Conservation (phyloP, 2,113 vertebrate genomes). For the Silurus asotus region DNA sequence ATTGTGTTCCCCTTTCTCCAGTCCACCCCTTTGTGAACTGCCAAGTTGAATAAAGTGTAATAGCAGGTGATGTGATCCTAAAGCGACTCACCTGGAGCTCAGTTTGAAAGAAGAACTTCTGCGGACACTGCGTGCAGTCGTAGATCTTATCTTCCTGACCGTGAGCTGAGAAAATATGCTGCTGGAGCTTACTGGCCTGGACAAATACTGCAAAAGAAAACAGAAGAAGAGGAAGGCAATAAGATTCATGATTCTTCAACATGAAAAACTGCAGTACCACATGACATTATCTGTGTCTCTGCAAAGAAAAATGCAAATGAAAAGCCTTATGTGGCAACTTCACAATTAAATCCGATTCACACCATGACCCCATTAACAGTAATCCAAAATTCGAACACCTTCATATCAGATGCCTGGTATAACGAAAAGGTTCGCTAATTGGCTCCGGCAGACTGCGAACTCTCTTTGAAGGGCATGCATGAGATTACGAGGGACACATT, state of each 20-base stretch:
- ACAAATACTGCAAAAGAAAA: conserved; percentile 86
- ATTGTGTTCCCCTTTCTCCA: neutral
- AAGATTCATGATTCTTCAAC: neutral
- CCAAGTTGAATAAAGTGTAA: neutral
- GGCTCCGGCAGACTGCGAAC: neutral
- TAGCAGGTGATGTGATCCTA: neutral
- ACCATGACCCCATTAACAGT: neutral
- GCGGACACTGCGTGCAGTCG: conserved; percentile 97
- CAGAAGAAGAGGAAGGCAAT: neutral
- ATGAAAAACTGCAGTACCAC: neutral
- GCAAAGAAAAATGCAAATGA: neutral
- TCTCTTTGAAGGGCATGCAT: neutral
- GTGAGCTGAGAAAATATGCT: conserved; percentile 98
- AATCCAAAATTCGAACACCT: neutral
- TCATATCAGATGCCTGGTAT: conserved; percentile 7
- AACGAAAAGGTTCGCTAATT: neutral
- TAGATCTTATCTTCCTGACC: conserved; percentile 99
- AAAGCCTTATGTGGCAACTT: neutral
- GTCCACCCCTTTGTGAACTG: neutral
- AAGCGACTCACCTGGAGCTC: conserved; percentile 90
- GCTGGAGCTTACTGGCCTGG: conserved; percentile 98
- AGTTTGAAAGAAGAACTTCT: conserved; percentile 99
- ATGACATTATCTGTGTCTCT: neutral
- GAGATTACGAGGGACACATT: conserved; percentile 23
- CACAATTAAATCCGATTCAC: neutral